Percentiles rank a stretch among this genome's conserved stretches.
These are phyloP conservation scores for Leptosomus discolor DNA, from an alignment of 2,113 vertebrate genomes.

Conservation along the genomic window DNA sequence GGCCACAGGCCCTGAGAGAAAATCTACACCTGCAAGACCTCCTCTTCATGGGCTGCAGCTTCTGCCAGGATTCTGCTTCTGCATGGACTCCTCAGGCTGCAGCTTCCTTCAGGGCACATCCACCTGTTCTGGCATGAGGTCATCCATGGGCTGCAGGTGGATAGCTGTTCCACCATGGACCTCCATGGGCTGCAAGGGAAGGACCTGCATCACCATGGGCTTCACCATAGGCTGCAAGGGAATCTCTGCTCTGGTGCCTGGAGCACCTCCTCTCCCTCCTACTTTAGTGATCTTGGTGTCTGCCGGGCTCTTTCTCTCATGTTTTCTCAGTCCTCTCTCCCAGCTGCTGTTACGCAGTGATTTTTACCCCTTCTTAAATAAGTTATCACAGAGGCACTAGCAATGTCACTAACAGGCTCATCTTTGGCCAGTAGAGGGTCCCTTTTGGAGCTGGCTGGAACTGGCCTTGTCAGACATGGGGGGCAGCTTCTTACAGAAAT, in stretches of 20 bases:
- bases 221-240: fast-evolving
- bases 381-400: background rate
- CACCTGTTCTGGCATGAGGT: background rate
- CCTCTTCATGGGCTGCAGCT: background rate
- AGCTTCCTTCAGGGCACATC: background rate
- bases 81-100: background rate
- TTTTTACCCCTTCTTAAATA: background rate
- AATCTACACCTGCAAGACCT: background rate
- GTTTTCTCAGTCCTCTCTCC: background rate
- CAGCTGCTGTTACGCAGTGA: background rate
- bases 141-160: background rate
- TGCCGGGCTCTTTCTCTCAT: background rate
- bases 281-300: background rate
- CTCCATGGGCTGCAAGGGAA: fast-evolving
- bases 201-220: fast-evolving
- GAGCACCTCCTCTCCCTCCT: background rate
- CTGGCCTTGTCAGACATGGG: too few species aligned
- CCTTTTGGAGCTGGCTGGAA: background rate
- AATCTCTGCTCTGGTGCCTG: fast-evolving
- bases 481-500: background rate
- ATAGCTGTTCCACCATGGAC: background rate
- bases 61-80: background rate
- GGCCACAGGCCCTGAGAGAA: background rate
- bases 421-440: fast-evolving
- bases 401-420: background rate